Evolutionary conservation across 2,888 invertebrate species (phyloP), one percentile per base, ranked within the genome.

Genomic region (Cephonodes hylas): DNA sequence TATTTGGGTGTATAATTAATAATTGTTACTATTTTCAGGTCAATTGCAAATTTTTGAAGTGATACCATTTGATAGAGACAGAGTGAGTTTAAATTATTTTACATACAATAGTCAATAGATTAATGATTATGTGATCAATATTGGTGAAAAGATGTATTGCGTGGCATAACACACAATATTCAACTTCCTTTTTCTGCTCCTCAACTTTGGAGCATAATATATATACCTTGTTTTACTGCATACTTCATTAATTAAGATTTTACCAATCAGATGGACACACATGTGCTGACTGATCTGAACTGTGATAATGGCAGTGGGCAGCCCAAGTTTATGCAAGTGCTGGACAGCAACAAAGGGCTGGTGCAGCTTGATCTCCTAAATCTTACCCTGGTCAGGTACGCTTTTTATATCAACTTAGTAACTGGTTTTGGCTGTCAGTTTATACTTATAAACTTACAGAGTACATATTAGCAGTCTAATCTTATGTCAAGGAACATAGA

Each of bases 21-120:
- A 3, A 7, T 45, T 3, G 18, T 45, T 61, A 42, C 64, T 66
- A 15, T 58, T 86, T 84, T 23, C 83, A 91, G 91, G 89, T 22
- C 85, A 86, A 59, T 72, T 91, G n/a, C 86, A 91, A 69, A 90
- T 91, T 2, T 89, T 91, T 0, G 90, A 91, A 73, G 84, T 90
- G 2, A 72, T 84, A 3, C 81, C 85, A 0, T 89, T 80, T 70
- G 83, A 87, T 3, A 84, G 83, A 71, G 74, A 75, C 13, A 67
- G 69, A 72, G 89, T 88, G 71, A 80, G 76, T 68, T 38, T 10
- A n/a, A 38, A n/a, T 38, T 13, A 38, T 3, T 38, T n/a, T 5
- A 38, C 34, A 13, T 38, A 1, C 13, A 38, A 38, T 4, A n/a
- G n/a, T 0, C 13, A 38, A 38, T n/a, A n/a, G n/a, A n/a, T n/a